A percentile compares a stretch with the other conserved stretches of the same genome.
phyloP scores from a whole-genome alignment of 2,113 vertebrate genomes.

The Todiramphus saurophagus region DNA sequence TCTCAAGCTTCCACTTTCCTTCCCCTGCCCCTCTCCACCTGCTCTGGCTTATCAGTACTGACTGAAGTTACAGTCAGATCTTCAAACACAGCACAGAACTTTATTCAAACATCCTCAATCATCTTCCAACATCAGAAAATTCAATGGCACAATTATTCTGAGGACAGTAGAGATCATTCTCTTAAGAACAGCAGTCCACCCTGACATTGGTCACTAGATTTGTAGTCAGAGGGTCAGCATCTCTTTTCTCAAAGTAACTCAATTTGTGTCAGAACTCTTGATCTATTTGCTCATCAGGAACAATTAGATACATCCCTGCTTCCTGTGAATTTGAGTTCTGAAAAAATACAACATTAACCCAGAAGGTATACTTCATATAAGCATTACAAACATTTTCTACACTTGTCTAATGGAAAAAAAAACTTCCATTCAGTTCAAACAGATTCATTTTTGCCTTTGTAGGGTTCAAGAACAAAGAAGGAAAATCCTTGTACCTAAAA shows the following conservation, averaged over 20 bases:
- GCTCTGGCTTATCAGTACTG: neutral
- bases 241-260: neutral
- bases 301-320: neutral
- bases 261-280: neutral
- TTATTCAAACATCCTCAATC: neutral
- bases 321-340: neutral
- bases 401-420: neutral
- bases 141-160: neutral
- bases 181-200: neutral
- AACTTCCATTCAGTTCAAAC: neutral
- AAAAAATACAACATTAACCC: neutral
- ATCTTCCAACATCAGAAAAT: neutral
- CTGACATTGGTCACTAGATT: neutral
- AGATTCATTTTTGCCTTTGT: neutral
- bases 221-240: neutral
- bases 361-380: neutral
- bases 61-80: neutral
- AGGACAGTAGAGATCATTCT: neutral
- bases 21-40: neutral
- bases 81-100: neutral
- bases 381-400: neutral
- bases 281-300: neutral
- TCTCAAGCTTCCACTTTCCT: constrained; percentile 32
- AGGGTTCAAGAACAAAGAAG: neutral
- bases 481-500: neutral